Conservation (phyloP, 1,140 invertebrate species). For the Drusus annulatus region DNA sequence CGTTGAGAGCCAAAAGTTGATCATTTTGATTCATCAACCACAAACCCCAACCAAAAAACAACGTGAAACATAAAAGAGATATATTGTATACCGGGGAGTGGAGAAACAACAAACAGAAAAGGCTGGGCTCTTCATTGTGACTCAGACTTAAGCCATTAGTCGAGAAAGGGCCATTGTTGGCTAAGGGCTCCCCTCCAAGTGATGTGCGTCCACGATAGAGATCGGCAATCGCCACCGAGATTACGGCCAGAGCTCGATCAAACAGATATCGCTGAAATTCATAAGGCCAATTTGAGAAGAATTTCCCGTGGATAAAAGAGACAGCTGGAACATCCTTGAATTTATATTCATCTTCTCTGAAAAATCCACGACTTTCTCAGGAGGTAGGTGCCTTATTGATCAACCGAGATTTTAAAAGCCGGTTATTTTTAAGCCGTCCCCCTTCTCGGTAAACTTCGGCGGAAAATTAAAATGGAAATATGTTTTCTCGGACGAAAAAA, state of each 20-base stretch:
- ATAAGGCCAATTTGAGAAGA: conserved; percentile 1
- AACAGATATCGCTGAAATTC: conserved; percentile 18
- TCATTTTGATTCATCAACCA: too few relatives aligned
- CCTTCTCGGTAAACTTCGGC: neutral
- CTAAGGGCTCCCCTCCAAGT: neutral
- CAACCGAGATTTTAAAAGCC: conserved; percentile 3
- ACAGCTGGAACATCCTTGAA: too few relatives aligned
- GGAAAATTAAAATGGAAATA: neutral
- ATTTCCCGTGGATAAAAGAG: too few relatives aligned
- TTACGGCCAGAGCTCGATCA: neutral
- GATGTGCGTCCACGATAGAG: neutral
- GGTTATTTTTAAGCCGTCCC: neutral
- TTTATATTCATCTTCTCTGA: too few relatives aligned
- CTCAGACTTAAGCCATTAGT: too few relatives aligned
- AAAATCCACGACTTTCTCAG: neutral
- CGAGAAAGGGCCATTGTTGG: neutral
- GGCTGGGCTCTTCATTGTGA: too few relatives aligned
- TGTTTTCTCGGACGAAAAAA: too few relatives aligned
- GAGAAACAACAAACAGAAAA: too few relatives aligned
- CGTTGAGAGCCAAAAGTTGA: too few relatives aligned
- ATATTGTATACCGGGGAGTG: too few relatives aligned
- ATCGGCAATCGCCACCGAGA: neutral
- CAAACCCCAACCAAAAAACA: too few relatives aligned
- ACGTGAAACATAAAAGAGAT: too few relatives aligned
- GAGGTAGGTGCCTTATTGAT: neutral